Evolutionary conservation across 2,888 invertebrate genomes (phyloP).

Genomic region (Anthophora plumipes): DNA sequence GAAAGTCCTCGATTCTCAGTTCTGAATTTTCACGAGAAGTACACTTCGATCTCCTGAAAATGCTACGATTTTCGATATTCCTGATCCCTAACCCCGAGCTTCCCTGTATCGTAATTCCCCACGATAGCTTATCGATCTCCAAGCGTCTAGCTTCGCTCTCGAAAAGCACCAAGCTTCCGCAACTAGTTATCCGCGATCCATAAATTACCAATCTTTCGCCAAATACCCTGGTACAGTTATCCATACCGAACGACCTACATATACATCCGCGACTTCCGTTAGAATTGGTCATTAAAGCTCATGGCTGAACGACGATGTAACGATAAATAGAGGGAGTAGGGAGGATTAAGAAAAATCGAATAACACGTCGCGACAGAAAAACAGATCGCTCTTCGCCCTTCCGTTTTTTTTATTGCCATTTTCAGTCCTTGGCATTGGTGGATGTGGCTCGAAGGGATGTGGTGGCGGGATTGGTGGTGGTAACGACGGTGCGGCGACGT

Average conservation of each 20-base stretch:
- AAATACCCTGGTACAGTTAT: background rate
- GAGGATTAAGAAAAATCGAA: background rate
- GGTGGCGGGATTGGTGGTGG: slow-evolving; percentile 44
- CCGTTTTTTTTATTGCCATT: slow-evolving; percentile 45
- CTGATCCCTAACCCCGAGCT: too few species aligned
- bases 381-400: background rate
- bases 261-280: slow-evolving; percentile 6
- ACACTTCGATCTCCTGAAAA: too few species aligned
- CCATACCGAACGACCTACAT: slow-evolving; percentile 38
- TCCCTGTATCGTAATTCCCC: too few species aligned
- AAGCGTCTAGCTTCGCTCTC: too few species aligned
- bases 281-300: background rate
- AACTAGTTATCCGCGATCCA: too few species aligned
- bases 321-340: too few species aligned
- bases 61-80: too few species aligned
- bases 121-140: too few species aligned
- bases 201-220: slow-evolving; percentile 6
- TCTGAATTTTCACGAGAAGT: too few species aligned
- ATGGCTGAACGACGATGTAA: background rate
- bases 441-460: slow-evolving; percentile 33
- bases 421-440: slow-evolving; percentile 68
- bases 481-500: slow-evolving; percentile 58
- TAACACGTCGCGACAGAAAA: slow-evolving; percentile 20
- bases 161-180: too few species aligned
- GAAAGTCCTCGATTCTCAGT: too few species aligned